Evolutionary conservation across 92 coral and sea anemone genomes (phyloP), one percentile per base, ranked within the genome.

Genomic region (Nematostella vectensis): DNA sequence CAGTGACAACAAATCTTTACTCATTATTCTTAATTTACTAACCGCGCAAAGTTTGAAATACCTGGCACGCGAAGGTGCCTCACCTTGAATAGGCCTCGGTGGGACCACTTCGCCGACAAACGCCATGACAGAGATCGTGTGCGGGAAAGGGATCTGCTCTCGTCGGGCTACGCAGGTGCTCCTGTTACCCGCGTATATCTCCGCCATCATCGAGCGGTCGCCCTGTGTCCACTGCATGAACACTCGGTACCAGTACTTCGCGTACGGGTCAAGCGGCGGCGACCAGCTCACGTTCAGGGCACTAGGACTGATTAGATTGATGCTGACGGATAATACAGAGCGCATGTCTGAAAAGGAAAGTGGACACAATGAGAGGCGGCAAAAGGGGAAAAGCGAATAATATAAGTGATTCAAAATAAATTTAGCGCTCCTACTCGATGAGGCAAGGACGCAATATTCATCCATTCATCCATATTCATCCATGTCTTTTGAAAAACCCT

Each of bases 191-290:
- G 64, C 53, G 48, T 67, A 80, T 57, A 82, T 69, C 53, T 69
- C 70, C 12, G 31, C 36, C 59, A 53, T 71, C 62, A 68, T 38
- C 50, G 60, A 40, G 9, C 20, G 30, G 37, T 61, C 55, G 19
- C 48, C 66, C 10, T 27, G 52, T 21, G 22, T 56, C 88, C 88
- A 85, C 47, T 79, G 67, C 18, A 80, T 54, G 36, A 65, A 79
- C 45, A 71, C 87, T 31, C 74, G 74, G 57, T 85, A 84, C 40
- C 65, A 54, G 63, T 56, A 84, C 38, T 11, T 39, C 50, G 59
- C 69, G 63, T 59, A 65, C 20, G 63, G 70, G 18, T 80, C 67
- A 2, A 60, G 18, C 13, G 94, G 94, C 26, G 65, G 68, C 45
- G 25, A 40, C 94, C 94, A 85, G 23, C 52, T 48, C 25, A 79